phyloP scores from a whole-genome alignment of 2,888 invertebrate genomes.

The Carabus problematicus region DNA sequence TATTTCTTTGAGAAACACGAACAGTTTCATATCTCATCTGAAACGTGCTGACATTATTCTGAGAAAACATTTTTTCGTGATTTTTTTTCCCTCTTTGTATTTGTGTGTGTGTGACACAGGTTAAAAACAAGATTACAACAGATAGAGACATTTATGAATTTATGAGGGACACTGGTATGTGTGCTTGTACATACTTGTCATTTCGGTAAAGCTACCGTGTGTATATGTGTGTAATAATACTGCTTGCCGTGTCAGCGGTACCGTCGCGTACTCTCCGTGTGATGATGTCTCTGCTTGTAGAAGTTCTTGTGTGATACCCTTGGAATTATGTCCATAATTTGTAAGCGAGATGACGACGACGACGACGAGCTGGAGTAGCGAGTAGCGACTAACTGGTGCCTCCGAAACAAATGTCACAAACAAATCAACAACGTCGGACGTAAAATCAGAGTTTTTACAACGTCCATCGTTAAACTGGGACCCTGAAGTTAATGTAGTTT shows the following conservation, averaged over 20 bases:
- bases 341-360: neutral
- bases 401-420: constrained; percentile 16
- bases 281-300: no score
- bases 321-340: constrained; percentile 13
- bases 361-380: neutral
- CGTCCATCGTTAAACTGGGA: neutral
- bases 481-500: constrained; percentile 12
- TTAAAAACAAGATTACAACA: neutral
- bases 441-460: constrained; percentile 17
- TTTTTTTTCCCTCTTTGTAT: no score
- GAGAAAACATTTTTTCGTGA: no score
- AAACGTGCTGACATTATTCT: no score
- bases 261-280: no score
- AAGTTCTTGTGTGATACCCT: no score
- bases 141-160: constrained; percentile 11
- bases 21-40: no score
- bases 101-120: no score
- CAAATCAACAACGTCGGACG: constrained; percentile 10
- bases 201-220: constrained; percentile 13
- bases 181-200: constrained; percentile 1
- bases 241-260: no score
- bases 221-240: neutral
- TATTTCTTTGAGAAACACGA: no score
- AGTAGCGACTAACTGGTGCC: constrained; percentile 1
- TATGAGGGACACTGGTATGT: constrained; percentile 5